phyloP scores from a whole-genome alignment of 2,113 vertebrate genomes.

The Oreocharis arfaki region DNA sequence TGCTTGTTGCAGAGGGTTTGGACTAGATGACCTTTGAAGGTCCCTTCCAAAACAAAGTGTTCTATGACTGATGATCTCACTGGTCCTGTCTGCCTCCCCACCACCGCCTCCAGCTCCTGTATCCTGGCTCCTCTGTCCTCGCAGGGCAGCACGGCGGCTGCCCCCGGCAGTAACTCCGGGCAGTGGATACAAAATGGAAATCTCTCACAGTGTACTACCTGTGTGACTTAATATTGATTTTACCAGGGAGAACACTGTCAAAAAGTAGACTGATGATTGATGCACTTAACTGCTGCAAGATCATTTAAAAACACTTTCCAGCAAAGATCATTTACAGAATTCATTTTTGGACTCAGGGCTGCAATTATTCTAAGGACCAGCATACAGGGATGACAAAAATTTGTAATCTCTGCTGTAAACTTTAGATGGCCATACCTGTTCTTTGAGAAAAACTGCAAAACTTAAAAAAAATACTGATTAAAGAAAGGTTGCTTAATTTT shows the following conservation, averaged over 20 bases:
- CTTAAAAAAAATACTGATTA: background rate
- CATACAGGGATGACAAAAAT: background rate
- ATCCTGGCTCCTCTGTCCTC: background rate
- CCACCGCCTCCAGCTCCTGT: background rate
- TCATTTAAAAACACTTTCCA: background rate
- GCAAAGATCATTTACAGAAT: background rate
- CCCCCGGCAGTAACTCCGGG: background rate
- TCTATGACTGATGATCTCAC: background rate
- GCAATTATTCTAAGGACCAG: background rate
- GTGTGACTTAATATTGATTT: background rate
- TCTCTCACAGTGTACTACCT: background rate
- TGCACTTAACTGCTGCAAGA: background rate
- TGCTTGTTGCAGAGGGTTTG: background rate
- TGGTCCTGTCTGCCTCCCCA: background rate
- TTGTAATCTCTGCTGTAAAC: background rate
- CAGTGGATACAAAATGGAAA: background rate
- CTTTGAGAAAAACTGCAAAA: background rate
- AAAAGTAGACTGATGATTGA: background rate
- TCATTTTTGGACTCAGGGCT: background rate
- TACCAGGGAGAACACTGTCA: background rate
- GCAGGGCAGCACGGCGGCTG: fast-evolving
- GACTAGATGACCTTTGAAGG: background rate
- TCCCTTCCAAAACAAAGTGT: background rate
- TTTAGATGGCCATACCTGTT: background rate
- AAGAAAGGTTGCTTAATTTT: background rate